These are phyloP conservation scores for Amphiura filiformis DNA, from an alignment of 35 echinoderm and acorn worm genomes.

Conservation along the genomic window DNA sequence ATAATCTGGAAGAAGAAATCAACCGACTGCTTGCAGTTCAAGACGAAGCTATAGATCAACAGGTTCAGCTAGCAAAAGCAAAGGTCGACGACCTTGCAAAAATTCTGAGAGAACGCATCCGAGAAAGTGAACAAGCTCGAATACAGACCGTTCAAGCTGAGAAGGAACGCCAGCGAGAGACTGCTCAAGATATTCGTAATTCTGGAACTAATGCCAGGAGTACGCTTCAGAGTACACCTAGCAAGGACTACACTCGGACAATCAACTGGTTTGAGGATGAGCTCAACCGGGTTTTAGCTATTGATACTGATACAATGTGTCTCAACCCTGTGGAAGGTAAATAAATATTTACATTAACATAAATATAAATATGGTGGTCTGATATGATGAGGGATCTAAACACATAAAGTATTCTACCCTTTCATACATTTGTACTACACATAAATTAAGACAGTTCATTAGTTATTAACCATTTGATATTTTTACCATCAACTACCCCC, in stretches of 20 bases:
- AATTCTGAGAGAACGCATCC: neutral
- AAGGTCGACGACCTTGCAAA: neutral
- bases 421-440: too few relatives aligned
- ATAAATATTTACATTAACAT: too few relatives aligned
- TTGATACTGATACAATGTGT: neutral
- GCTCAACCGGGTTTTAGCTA: neutral
- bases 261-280: neutral
- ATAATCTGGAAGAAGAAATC: neutral
- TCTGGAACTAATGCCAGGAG: neutral
- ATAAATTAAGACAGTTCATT: too few relatives aligned
- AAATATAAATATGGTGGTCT: too few relatives aligned
- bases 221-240: neutral
- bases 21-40: neutral
- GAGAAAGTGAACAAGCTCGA: neutral
- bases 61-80: neutral
- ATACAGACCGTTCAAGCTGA: neutral
- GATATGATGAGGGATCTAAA: too few relatives aligned
- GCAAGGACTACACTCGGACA: neutral
- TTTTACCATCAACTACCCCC: too few relatives aligned
- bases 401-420: too few relatives aligned
- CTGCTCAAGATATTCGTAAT: neutral
- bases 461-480: too few relatives aligned
- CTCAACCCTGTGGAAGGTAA: neutral
- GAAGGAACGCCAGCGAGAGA: neutral
- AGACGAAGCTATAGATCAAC: neutral